These are phyloP conservation scores for Pomacea canaliculata DNA, from an alignment of 2,888 invertebrate species.

Conservation along the genomic window DNA sequence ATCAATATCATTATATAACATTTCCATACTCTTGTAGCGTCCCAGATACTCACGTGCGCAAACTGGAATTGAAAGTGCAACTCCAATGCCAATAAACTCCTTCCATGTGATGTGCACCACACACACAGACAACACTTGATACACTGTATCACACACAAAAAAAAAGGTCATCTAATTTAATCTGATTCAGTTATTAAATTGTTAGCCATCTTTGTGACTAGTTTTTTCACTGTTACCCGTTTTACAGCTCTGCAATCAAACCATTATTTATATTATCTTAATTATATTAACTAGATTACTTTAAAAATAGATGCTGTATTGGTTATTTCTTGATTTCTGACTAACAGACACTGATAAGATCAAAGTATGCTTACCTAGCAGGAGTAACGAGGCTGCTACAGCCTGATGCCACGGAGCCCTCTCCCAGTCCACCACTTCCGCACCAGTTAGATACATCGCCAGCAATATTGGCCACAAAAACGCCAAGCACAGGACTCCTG, in stretches of 20 bases:
- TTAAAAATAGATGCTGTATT: too few relatives aligned
- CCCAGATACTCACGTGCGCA: slow-evolving; percentile 38
- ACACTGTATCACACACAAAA: slow-evolving; percentile 34
- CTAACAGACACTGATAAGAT: too few relatives aligned
- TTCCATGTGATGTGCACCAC: slow-evolving; percentile 70
- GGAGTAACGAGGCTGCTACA: slow-evolving; percentile 77
- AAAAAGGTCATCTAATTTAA: neutral
- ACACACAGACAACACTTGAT: slow-evolving; percentile 91
- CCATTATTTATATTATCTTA: too few relatives aligned
- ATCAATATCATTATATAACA: too few relatives aligned
- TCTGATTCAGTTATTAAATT: too few relatives aligned
- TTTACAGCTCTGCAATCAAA: too few relatives aligned
- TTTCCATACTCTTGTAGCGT: too few relatives aligned
- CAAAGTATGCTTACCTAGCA: slow-evolving; percentile 48
- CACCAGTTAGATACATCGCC: slow-evolving; percentile 86
- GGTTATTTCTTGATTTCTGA: too few relatives aligned
- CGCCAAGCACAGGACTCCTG: slow-evolving; percentile 84
- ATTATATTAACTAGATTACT: too few relatives aligned
- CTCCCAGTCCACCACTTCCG: slow-evolving; percentile 84
- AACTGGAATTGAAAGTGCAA: slow-evolving; percentile 43
- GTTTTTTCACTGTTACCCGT: too few relatives aligned
- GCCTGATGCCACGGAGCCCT: slow-evolving; percentile 90
- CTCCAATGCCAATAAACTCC: slow-evolving; percentile 41
- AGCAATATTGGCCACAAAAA: slow-evolving; percentile 93
- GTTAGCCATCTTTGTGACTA: too few relatives aligned